Base-by-base conservation (phyloP, 2,888 invertebrate genomes). In the Slavum lentiscoides region DNA sequence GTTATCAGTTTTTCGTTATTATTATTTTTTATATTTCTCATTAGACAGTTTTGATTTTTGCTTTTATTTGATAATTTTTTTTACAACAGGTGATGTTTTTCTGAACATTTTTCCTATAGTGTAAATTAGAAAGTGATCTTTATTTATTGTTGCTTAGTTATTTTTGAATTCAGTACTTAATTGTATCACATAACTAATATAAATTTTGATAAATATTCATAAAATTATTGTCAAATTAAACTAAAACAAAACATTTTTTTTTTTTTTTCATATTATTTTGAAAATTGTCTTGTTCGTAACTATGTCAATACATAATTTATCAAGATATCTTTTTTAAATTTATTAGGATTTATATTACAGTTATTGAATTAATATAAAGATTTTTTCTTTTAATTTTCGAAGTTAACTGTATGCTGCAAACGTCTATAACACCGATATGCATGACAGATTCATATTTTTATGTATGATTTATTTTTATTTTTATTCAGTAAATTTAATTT, bases 1-100 rank as follows among this genome's bases (percentile, higher is more conserved):
- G 23, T 67, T 17, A 74, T 55, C 17, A 66, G 21, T 73, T 49
- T 49, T 49, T 68, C 30, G 53, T 19, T 39, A 64, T 17, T n/a
- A 37, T 39, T 37, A 23, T 59, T 43, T 49, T 49, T 73, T 19
- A 4, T 61, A 23, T 73, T 61, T 73, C 61, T 61, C 19, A 43
- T 61, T 49, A 15, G 43, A 43, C 23, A 21, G 23, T 49, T 66
- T 21, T 75, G 17, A 67, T 43, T 75, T 67, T 68, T 43, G 67
- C 19, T 68, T 67, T 76, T 43, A 67, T 55, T 58, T 53, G 13
- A 53, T 58, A 30, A 2, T 58, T 76, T 68, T n/a, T 59, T 43
- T 75, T 58, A 58, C 55, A 75, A 58, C 39, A 58, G 43, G 66
- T 75, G 66, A 66, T 75, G 9, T 37, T 66, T 64, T 69, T 19